Evolutionary conservation across 2,888 invertebrate genomes (phyloP).

Genomic region (Rotaria magnacalcarata): DNA sequence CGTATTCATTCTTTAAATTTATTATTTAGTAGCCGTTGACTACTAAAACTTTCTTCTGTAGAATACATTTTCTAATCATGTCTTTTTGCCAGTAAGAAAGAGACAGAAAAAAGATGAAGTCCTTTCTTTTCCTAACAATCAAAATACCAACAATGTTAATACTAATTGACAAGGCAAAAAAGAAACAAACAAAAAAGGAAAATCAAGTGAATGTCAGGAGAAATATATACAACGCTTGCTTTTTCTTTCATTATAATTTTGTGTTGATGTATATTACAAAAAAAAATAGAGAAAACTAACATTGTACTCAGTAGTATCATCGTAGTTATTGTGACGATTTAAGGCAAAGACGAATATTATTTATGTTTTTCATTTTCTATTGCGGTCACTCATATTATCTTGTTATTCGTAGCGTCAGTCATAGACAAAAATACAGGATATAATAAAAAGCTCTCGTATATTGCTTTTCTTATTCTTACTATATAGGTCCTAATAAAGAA

Average conservation of each 20-base stretch:
- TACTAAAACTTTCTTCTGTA: background rate
- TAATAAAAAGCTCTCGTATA: background rate
- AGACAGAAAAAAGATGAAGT: background rate
- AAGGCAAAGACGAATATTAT: background rate
- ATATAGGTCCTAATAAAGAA: background rate
- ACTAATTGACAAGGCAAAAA: too few relatives aligned
- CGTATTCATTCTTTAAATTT: background rate
- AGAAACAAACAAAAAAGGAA: too few relatives aligned
- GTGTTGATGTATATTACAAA: too few relatives aligned
- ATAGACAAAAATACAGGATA: background rate
- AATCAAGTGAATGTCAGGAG: too few relatives aligned
- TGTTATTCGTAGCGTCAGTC: background rate
- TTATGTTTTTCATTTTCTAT: background rate
- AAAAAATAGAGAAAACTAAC: background rate
- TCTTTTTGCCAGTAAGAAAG: background rate
- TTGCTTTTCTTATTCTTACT: slow-evolving; percentile 12
- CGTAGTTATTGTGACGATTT: background rate
- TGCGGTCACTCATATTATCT: background rate
- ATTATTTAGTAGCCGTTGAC: background rate
- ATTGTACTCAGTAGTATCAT: background rate
- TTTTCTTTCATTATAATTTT: too few relatives aligned
- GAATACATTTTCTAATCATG: background rate
- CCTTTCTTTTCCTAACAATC: too few relatives aligned
- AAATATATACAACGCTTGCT: too few relatives aligned
- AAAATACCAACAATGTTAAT: too few relatives aligned